Evolutionary conservation across 2,113 vertebrate genomes (phyloP).

Genomic region (Vidua macroura): DNA sequence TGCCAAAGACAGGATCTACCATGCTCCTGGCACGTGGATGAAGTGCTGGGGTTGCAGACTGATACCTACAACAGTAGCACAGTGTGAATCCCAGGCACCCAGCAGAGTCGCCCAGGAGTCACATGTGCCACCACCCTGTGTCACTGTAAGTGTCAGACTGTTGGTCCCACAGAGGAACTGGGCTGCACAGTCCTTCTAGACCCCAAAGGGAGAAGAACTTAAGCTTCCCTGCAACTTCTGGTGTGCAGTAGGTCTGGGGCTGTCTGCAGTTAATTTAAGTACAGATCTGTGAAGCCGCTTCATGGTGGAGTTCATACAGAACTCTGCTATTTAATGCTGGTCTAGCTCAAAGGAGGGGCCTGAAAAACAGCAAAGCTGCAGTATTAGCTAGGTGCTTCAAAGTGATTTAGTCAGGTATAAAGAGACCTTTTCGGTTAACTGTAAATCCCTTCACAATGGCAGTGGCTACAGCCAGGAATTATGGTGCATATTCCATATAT

Average conservation of each 20-base stretch:
- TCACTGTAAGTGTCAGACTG: fast-evolving
- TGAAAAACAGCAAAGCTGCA: background rate
- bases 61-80: background rate
- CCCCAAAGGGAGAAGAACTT: background rate
- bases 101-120: background rate
- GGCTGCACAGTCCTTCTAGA: background rate
- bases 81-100: background rate
- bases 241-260: background rate
- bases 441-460: background rate
- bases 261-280: background rate
- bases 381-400: background rate
- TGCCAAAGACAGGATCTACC: background rate
- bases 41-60: background rate
- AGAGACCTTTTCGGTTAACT: background rate
- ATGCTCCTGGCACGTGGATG: background rate
- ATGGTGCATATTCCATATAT: background rate
- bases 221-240: background rate
- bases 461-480: background rate
- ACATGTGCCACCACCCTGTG: fast-evolving
- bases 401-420: background rate
- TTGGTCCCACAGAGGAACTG: background rate
- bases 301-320: background rate
- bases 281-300: background rate
- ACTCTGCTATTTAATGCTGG: background rate
- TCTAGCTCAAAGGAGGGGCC: background rate